Conservation (phyloP, 1,140 invertebrate species). For the Cyphomyrmex costatus region DNA sequence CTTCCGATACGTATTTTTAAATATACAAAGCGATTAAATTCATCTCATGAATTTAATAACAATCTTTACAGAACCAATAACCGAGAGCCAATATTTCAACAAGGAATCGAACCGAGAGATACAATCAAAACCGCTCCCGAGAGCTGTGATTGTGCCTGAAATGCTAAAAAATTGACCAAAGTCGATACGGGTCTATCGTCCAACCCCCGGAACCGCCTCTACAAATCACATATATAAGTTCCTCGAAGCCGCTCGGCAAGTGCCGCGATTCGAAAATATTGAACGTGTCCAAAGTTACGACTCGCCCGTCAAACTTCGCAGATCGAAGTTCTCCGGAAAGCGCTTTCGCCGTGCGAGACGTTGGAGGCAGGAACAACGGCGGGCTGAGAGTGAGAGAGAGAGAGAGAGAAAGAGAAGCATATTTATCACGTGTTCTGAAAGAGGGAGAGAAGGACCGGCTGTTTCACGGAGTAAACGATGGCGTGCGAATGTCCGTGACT, state of each 20-base stretch:
- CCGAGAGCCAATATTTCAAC: conserved; percentile 59
- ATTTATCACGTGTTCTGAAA: neutral
- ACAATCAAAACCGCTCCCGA: neutral
- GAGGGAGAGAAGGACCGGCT: neutral
- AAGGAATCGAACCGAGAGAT: conserved; percentile 1
- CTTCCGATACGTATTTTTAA: neutral
- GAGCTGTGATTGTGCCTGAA: conserved; percentile 59
- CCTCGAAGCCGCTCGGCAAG: conserved; percentile 16
- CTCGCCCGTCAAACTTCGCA: conserved; percentile 70
- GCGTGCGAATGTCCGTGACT: conserved; percentile 60
- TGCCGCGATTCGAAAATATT: conserved; percentile 72
- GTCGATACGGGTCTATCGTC: conserved; percentile 53
- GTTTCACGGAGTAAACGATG: conserved; percentile 50
- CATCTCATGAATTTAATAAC: conserved; percentile 43
- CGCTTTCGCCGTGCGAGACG: neutral
- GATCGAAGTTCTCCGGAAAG: conserved; percentile 69
- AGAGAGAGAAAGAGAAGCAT: neutral
- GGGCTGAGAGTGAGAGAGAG: neutral
- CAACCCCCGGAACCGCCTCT: neutral
- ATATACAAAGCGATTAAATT: neutral
- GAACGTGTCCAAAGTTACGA: conserved; percentile 72
- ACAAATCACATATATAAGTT: conserved; percentile 76
- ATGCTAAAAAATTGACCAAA: conserved; percentile 69
- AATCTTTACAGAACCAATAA: conserved; percentile 3
- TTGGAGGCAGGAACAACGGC: neutral